Conservation (phyloP, 2,113 vertebrate species). For the Pyxicephalus adspersus region DNA sequence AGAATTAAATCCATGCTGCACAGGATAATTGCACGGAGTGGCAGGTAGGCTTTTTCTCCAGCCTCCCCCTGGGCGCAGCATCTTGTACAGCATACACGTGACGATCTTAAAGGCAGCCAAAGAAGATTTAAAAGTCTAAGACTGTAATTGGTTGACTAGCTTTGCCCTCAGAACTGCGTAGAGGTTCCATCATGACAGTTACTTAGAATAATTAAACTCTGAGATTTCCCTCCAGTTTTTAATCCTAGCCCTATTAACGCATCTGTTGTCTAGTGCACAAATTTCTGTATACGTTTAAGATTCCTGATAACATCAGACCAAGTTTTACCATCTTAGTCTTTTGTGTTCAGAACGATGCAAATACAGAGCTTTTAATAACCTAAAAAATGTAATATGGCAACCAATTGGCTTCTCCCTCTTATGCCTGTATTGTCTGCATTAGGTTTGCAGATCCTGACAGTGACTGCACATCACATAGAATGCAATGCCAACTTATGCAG, state of each 20-base stretch:
- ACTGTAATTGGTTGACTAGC: constrained; percentile 76
- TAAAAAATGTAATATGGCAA: no score
- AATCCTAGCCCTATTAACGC: not conserved
- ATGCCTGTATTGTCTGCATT: no score
- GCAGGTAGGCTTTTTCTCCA: constrained; percentile 44
- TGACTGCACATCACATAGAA: no score
- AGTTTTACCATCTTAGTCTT: not conserved
- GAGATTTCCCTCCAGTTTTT: constrained; percentile 58
- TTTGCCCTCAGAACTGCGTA: constrained; percentile 69
- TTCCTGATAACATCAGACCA: not conserved
- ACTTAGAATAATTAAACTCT: constrained; percentile 74
- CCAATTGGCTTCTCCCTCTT: no score
- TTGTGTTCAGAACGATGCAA: no score
- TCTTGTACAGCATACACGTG: constrained; percentile 63
- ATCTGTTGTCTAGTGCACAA: constrained; percentile 22
- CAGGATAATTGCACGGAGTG: constrained; percentile 39
- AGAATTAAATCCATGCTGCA: constrained; percentile 37
- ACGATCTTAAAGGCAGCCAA: constrained; percentile 68
- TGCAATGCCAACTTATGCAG: no score
- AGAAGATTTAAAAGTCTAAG: constrained; percentile 69
- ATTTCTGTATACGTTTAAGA: no score
- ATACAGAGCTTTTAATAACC: no score
- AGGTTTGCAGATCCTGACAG: no score
- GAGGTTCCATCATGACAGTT: constrained; percentile 75
- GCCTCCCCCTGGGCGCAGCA: constrained; percentile 16